Evolutionary conservation across 2,113 vertebrate species (phyloP).

Genomic region (Laterallus jamaicensis): DNA sequence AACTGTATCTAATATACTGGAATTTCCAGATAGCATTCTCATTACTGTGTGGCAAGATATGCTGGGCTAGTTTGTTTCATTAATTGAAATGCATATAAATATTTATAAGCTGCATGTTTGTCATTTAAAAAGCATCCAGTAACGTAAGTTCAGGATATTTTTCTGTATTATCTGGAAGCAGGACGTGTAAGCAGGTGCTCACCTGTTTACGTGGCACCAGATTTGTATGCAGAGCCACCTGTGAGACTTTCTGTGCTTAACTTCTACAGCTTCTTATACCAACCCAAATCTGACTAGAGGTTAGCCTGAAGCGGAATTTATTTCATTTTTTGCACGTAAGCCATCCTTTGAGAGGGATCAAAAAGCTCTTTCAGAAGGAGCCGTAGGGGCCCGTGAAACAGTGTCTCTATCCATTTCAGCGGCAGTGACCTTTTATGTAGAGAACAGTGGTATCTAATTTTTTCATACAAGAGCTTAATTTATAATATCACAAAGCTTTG

Average conservation of each 20-base stretch:
- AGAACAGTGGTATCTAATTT: not conserved
- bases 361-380: not conserved
- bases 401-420: not conserved
- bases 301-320: not conserved
- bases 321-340: not conserved
- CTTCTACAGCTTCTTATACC: not conserved
- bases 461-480: not conserved
- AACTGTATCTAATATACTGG: not conserved
- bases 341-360: not conserved
- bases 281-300: not conserved
- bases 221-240: not conserved
- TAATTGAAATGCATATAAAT: not conserved
- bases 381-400: accelerated
- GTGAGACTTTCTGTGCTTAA: not conserved
- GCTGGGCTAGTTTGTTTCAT: not conserved
- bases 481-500: not conserved
- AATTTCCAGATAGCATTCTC: not conserved
- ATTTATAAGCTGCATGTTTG: not conserved
- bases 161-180: not conserved
- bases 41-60: not conserved
- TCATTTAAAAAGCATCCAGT: not conserved
- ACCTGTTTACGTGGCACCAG: not conserved
- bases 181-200: not conserved
- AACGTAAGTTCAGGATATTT: not conserved
- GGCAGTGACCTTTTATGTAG: not conserved